Percentiles rank a stretch among this genome's conserved stretches.
These are phyloP conservation scores for Syritta pipiens DNA, from an alignment of 2,888 invertebrate species.

Conservation along the genomic window DNA sequence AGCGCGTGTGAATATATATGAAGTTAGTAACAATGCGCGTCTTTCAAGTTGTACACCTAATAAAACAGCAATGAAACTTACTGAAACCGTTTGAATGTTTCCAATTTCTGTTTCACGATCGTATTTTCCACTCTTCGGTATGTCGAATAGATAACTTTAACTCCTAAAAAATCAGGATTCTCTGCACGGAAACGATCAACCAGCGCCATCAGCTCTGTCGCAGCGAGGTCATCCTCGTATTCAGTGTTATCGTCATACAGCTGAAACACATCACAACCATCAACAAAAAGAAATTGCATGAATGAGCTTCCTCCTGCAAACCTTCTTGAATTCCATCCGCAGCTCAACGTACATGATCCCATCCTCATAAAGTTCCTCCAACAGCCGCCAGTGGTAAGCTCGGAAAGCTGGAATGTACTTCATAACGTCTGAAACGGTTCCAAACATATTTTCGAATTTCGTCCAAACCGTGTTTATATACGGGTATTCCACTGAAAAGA, in stretches of 20 bases:
- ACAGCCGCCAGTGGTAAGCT: slow-evolving; percentile 81
- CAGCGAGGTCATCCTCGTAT: slow-evolving; percentile 80
- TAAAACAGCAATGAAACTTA: slow-evolving; percentile 71
- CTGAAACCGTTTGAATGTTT: slow-evolving; percentile 73
- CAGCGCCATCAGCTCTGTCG: slow-evolving; percentile 76
- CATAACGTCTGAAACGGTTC: slow-evolving; percentile 79
- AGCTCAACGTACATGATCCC: slow-evolving; percentile 84
- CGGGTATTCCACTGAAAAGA: slow-evolving; percentile 74
- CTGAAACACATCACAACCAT: too few species aligned
- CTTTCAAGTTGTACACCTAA: too few species aligned
- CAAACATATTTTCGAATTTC: slow-evolving; percentile 80
- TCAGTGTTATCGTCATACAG: slow-evolving; percentile 82
- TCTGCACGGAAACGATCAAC: slow-evolving; percentile 80
- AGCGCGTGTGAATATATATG: too few species aligned
- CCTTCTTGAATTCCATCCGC: slow-evolving; percentile 76
- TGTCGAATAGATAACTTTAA: slow-evolving; percentile 81
- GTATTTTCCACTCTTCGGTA: slow-evolving; percentile 70
- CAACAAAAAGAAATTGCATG: too few species aligned
- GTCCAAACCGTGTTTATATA: slow-evolving; percentile 79
- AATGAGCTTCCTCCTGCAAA: too few species aligned
- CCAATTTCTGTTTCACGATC: slow-evolving; percentile 69
- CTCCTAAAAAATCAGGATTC: slow-evolving; percentile 82
- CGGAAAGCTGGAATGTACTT: slow-evolving; percentile 81
- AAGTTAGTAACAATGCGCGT: too few species aligned
- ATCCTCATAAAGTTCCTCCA: slow-evolving; percentile 82